Conservation (phyloP, 2,888 invertebrate genomes). For the Leucophora obtusa region DNA sequence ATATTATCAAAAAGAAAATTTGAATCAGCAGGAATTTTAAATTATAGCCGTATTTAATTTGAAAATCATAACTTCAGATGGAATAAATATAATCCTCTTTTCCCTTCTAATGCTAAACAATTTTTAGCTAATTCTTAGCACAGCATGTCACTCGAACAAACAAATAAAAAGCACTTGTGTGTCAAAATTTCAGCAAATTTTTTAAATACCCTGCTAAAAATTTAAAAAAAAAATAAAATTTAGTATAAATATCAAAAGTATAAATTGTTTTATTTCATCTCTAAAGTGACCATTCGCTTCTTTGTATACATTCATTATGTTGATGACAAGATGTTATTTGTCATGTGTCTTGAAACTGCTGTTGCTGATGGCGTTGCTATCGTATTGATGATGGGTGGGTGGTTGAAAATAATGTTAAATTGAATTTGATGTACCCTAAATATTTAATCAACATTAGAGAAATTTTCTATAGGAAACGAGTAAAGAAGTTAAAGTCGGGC, state of each 20-base stretch:
- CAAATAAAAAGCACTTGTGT: background rate
- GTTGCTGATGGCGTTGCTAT: no score
- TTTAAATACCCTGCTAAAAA: background rate
- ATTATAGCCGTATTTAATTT: no score
- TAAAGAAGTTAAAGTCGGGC: no score
- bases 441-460: no score
- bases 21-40: background rate
- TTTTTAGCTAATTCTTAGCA: background rate
- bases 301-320: constrained; percentile 6
- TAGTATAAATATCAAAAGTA: background rate
- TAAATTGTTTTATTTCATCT: constrained; percentile 25
- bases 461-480: no score
- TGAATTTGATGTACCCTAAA: no score
- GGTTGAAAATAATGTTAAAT: no score
- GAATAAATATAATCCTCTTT: background rate
- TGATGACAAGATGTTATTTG: constrained; percentile 33
- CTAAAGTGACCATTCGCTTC: constrained; percentile 12
- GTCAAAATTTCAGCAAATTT: background rate
- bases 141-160: background rate
- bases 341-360: background rate
- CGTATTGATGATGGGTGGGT: no score
- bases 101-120: no score
- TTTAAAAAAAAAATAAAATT: background rate
- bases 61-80: background rate
- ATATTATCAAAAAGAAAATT: background rate